A percentile compares a stretch with the other conserved stretches of the same genome.
Evolutionary conservation across 2,888 invertebrate genomes (phyloP).

Genomic region (Acanthosoma haemorrhoidale): DNA sequence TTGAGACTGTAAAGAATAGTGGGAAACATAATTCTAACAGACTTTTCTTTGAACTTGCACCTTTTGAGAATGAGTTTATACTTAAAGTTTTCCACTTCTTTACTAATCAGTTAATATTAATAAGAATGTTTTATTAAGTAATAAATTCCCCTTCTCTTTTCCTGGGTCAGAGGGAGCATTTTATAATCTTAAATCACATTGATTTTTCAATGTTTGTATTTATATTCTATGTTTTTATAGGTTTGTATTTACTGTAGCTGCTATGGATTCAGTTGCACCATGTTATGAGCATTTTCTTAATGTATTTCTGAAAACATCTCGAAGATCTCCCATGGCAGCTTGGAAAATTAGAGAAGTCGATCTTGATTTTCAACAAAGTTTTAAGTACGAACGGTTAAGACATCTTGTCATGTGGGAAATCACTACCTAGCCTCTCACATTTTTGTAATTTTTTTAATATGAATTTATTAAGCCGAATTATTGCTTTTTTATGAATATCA

Average conservation of each 20-base stretch:
- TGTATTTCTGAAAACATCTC: constrained; percentile 46
- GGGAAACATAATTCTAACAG: no score
- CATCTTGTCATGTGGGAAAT: constrained; percentile 72
- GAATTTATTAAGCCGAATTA: neutral
- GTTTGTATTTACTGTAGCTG: constrained; percentile 75
- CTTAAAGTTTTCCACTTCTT: no score
- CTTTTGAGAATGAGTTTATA: no score
- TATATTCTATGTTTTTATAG: constrained; percentile 45
- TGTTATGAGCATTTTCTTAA: constrained; percentile 78
- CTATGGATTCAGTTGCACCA: constrained; percentile 76
- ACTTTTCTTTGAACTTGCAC: no score
- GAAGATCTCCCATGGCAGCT: constrained; percentile 39
- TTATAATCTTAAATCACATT: no score
- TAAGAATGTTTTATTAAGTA: no score
- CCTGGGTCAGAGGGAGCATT: no score
- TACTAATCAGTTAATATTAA: no score
- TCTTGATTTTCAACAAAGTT: constrained; percentile 72
- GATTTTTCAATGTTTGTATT: no score
- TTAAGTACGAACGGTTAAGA: constrained; percentile 71
- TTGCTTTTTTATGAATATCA: neutral
- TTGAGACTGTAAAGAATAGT: no score
- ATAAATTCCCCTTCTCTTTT: no score
- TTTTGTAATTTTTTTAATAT: neutral
- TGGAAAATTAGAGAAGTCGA: constrained; percentile 60
- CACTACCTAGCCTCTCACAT: constrained; percentile 44